Evolutionary conservation across 1,140 invertebrate genomes (phyloP), one percentile per base, ranked within the genome.

Genomic region (Drosophila jambulina): DNA sequence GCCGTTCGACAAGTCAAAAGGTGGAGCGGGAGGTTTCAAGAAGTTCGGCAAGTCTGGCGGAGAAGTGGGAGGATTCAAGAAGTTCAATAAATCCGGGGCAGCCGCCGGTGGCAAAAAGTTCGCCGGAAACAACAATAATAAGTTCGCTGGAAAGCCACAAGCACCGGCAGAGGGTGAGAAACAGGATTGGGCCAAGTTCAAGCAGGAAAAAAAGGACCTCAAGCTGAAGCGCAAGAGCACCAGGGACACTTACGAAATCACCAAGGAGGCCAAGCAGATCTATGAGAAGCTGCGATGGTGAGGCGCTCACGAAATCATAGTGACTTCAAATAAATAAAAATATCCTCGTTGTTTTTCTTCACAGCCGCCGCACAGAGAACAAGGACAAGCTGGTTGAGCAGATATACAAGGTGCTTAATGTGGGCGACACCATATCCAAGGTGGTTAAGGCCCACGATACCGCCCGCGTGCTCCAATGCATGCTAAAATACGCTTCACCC

Each of bases 381-480:
- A 95, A 96, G 80, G 91, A 93, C 29, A 94, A 96, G 62, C 92
- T 97, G 32, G 95, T 96, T 60, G 94, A 95, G 78, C 94, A 98
- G 75, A 91, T 98, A 10, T 96, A 96, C 85, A 87, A 93, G 29
- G 90, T 97, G 42, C 92, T 98, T 10, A 84, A 81, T 1, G 95
- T 96, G 91, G 95, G 95, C n/a, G 91, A 85, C 2, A 95, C 96
- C 57, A 96, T 96, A 91, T 93, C 94, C 84, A 95, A 96, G 93
- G 94, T 98, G 72, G 95, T 97, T 6, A 95, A 96, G 75, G 95
- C 97, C 2, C 98, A 99, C 93, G 98, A 99, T 85, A 96, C 97
- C 36, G 96, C 97, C 1, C 93, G 98, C 87, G 96, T 99, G 2
- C 95, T 99, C 57, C 97, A 99, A 92, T 98, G 97, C 92, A 93